Evolutionary conservation across 2,888 invertebrate species (phyloP).

Genomic region (Drosophila sordidula): DNA sequence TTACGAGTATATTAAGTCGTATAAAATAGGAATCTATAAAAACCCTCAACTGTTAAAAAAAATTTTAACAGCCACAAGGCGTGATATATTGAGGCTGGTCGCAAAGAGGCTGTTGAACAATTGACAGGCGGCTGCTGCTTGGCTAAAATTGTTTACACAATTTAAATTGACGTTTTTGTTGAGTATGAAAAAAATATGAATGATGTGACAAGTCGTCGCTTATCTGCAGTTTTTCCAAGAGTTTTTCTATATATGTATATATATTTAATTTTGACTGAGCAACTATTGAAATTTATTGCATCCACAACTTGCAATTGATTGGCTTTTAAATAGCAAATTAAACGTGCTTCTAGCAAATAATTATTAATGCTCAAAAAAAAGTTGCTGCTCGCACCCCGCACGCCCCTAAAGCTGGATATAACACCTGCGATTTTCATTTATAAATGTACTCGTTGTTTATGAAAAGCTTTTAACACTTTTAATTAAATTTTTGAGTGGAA

Average conservation of each 20-base stretch:
- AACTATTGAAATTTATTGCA: constrained; percentile 75
- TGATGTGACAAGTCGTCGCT: constrained; percentile 71
- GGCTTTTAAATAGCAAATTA: constrained; percentile 67
- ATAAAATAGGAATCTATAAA: constrained; percentile 31
- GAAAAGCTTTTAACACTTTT: constrained; percentile 70
- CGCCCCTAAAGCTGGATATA: constrained; percentile 13
- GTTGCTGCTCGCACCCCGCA: neutral
- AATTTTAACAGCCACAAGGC: constrained; percentile 41
- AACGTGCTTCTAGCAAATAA: constrained; percentile 60
- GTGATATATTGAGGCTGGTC: constrained; percentile 56
- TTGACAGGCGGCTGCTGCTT: constrained; percentile 53
- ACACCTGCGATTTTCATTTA: constrained; percentile 55
- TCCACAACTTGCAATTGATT: constrained; percentile 64
- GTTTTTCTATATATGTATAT: constrained; percentile 27
- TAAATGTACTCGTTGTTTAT: constrained; percentile 37
- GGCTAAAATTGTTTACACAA: constrained; percentile 49
- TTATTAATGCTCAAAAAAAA: constrained; percentile 46
- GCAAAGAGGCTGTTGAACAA: constrained; percentile 48
- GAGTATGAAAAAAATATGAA: constrained; percentile 51
- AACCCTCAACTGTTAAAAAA: constrained; percentile 41
- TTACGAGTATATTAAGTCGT: constrained; percentile 27
- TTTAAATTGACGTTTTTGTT: constrained; percentile 47
- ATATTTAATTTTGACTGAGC: constrained; percentile 29
- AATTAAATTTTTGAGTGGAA: constrained; percentile 50
- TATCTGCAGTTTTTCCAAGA: constrained; percentile 47